Conservation (phyloP, 1,140 invertebrate genomes). For the Panagrolaimus sp. region DNA sequence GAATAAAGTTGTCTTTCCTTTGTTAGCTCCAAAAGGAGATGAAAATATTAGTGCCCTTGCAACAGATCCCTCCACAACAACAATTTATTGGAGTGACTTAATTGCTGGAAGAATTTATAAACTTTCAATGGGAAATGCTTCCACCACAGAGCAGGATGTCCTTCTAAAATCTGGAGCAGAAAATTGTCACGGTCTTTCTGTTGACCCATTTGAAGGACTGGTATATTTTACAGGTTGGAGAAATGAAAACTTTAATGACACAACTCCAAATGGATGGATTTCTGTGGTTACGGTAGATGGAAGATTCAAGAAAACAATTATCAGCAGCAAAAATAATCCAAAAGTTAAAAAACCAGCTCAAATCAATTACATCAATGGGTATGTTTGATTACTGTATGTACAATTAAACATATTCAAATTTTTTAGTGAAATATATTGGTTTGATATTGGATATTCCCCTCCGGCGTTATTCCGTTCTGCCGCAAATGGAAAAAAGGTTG, state of each 20-base stretch:
- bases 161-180: conserved; percentile 17
- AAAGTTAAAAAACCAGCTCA: conserved; percentile 22
- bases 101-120: conserved; percentile 12
- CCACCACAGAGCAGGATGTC: conserved; percentile 24
- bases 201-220: conserved; percentile 11
- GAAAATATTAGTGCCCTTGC: conserved; percentile 25
- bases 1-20: conserved; percentile 25
- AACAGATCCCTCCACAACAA: conserved; percentile 15
- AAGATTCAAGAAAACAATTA: conserved; percentile 11
- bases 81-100: conserved; percentile 26
- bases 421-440: conserved; percentile 27
- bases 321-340: not conserved
- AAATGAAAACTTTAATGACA: not conserved
- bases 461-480: conserved; percentile 17
- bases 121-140: conserved; percentile 13
- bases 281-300: conserved; percentile 19
- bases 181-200: conserved; percentile 24
- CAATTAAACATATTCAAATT: not conserved
- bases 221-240: conserved; percentile 23
- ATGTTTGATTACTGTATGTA: conserved; percentile 9
- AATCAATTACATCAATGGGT: conserved; percentile 19
- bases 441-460: conserved; percentile 21
- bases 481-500: conserved; percentile 21
- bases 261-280: conserved; percentile 17
- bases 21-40: conserved; percentile 13